Evolutionary conservation across 2,797 vertebrate species (phyloP).

Genomic region (Halcyon leucocephala): DNA sequence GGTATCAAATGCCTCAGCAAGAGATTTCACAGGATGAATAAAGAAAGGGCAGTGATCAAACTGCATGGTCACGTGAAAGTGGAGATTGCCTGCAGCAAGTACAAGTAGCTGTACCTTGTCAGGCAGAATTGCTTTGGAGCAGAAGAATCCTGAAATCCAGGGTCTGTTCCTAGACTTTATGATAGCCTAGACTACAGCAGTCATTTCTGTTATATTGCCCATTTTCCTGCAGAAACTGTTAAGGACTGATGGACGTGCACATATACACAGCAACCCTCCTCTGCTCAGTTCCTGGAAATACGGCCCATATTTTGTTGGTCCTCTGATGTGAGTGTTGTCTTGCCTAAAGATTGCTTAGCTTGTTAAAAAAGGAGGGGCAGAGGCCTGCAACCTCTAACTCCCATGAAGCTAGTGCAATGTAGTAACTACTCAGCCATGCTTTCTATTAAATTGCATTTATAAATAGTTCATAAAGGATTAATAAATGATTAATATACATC

Average conservation of each 20-base stretch:
- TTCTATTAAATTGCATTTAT: slow-evolving; percentile 22
- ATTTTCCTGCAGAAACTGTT: background rate
- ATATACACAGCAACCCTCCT: background rate
- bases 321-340: background rate
- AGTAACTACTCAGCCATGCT: background rate
- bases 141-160: background rate
- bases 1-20: background rate
- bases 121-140: background rate
- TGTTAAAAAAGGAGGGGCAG: background rate
- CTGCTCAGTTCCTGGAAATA: background rate
- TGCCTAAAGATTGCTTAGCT: background rate
- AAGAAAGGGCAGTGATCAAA: background rate
- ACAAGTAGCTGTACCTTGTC: background rate
- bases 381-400: background rate
- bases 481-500: slow-evolving; percentile 54
- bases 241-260: background rate
- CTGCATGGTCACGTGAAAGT: background rate
- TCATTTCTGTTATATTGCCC: background rate
- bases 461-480: slow-evolving; percentile 55
- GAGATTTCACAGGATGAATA: background rate
- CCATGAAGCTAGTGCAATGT: background rate
- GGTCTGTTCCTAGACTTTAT: background rate
- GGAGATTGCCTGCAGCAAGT: background rate
- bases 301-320: background rate
- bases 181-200: background rate